Conservation (phyloP, 2,797 vertebrate species). For the Nasua narica region DNA sequence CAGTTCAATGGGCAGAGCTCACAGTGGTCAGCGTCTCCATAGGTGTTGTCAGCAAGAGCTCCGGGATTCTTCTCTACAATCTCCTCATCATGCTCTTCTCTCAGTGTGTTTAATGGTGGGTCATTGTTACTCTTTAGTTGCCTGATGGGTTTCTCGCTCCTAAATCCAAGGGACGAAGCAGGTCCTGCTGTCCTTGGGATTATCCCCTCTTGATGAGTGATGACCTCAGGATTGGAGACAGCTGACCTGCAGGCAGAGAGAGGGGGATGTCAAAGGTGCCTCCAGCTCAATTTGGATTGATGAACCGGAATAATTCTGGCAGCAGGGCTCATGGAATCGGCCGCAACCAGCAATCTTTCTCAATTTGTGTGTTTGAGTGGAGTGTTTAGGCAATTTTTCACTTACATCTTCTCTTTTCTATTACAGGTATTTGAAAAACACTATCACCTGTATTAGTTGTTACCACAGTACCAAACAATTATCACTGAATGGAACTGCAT, state of each 20-base stretch:
- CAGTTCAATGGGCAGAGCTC: slow-evolving; percentile 6
- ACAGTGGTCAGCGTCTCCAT: not conserved
- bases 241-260: slow-evolving; percentile 42
- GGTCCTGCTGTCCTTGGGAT: slow-evolving; percentile 53
- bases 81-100: not conserved
- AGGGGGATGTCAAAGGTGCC: slow-evolving; percentile 27
- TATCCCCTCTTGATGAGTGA: slow-evolving; percentile 35
- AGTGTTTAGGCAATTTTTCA: not conserved
- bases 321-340: slow-evolving; percentile 47
- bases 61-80: not conserved
- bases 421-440: not conserved
- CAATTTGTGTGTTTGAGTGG: not conserved
- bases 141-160: slow-evolving; percentile 30
- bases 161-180: slow-evolving; percentile 34
- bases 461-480: not conserved
- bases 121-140: slow-evolving; percentile 41
- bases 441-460: not conserved
- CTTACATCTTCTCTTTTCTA: not conserved
- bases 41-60: not conserved
- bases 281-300: slow-evolving; percentile 42
- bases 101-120: slow-evolving; percentile 40
- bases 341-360: slow-evolving; percentile 51
- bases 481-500: not conserved
- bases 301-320: slow-evolving; percentile 68
- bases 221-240: slow-evolving; percentile 27